phyloP scores from a whole-genome alignment of 92 coral and sea anemone species.

The Phymanthus crucifer region DNA sequence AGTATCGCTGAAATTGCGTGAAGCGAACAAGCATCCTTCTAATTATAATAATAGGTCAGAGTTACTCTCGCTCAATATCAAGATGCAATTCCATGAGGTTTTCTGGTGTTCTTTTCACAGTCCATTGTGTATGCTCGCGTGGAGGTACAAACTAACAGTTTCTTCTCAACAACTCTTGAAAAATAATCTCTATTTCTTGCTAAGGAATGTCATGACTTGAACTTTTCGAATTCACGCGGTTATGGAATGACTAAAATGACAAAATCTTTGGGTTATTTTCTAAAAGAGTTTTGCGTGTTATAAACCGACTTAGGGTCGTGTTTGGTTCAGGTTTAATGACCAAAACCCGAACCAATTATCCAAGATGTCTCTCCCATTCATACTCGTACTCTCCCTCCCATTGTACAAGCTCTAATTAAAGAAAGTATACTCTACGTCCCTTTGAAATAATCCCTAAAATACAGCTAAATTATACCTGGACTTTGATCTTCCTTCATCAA shows the following conservation, averaged over 20 bases:
- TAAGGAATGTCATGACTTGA: background rate
- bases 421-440: too few species aligned
- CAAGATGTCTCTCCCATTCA: background rate
- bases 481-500: background rate
- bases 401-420: too few species aligned
- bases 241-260: background rate
- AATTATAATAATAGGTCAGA: slow-evolving; percentile 37
- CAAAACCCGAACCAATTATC: slow-evolving; percentile 23
- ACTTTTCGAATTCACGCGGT: slow-evolving; percentile 3
- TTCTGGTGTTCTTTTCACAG: slow-evolving; percentile 11
- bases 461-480: background rate
- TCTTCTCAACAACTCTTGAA: background rate
- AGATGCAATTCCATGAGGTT: slow-evolving; percentile 24
- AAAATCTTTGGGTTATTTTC: background rate
- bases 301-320: background rate
- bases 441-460: too few species aligned
- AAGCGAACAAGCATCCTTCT: slow-evolving; percentile 24
- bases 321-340: slow-evolving; percentile 20
- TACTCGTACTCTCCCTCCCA: background rate
- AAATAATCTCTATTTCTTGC: background rate
- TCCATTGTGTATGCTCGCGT: slow-evolving; percentile 18
- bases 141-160: background rate
- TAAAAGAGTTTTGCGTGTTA: slow-evolving; percentile 19
- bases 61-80: slow-evolving; percentile 35
- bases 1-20: slow-evolving; percentile 30